A percentile compares a stretch with the other conserved stretches of the same genome.
These are phyloP conservation scores for Sebastes itinus DNA, from an alignment of 2,797 vertebrate genomes.

Conservation along the genomic window DNA sequence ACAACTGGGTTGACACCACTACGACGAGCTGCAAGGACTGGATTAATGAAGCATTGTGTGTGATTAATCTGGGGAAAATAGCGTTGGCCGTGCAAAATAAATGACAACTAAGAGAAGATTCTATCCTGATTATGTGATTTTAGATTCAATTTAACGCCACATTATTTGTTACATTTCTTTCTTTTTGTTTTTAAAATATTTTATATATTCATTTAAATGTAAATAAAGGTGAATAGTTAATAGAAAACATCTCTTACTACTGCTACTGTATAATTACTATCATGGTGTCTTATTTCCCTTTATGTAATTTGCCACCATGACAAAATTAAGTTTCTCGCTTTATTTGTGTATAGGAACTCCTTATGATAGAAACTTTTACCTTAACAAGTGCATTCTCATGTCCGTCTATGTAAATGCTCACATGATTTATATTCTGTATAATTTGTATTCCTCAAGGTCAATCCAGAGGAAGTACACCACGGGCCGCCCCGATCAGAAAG, in stretches of 20 bases:
- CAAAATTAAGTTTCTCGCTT: not conserved
- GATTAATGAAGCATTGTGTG: not conserved
- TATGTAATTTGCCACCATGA: not conserved
- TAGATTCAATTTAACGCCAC: not conserved
- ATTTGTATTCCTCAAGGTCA: constrained; percentile 78
- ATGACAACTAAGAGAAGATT: not conserved
- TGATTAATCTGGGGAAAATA: not conserved
- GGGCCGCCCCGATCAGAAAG: constrained; percentile 97
- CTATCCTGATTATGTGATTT: not conserved
- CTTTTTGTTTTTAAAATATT: not conserved
- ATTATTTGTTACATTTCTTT: not conserved
- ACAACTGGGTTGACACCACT: not conserved
- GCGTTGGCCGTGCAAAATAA: not conserved
- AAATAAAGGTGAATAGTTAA: not conserved
- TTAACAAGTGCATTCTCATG: not conserved
- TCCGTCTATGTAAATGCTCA: not conserved
- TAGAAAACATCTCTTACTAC: not conserved
- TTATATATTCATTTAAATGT: not conserved
- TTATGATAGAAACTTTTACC: not conserved
- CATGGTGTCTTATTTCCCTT: not conserved
- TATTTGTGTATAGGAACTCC: not conserved
- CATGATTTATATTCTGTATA: not conserved
- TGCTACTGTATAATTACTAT: not conserved
- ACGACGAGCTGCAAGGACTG: not conserved
- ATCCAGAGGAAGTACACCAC: constrained; percentile 96